Percentiles rank a stretch among this genome's conserved stretches.
Evolutionary conservation across 2,113 vertebrate species (phyloP).

Genomic region (Ammodytes marinus): DNA sequence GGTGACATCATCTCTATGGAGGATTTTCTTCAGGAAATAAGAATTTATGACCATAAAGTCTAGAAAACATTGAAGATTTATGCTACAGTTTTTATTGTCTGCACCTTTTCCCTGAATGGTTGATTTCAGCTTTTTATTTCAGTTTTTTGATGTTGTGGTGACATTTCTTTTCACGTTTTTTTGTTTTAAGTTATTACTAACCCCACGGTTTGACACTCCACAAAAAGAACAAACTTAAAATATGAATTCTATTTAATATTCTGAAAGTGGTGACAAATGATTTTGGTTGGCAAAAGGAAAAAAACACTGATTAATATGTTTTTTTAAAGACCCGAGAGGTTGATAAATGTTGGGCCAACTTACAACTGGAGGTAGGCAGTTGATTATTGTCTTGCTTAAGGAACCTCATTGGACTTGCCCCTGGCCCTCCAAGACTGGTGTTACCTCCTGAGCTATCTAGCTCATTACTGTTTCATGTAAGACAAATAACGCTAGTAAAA

Average conservation of each 20-base stretch:
- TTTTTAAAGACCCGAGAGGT: neutral
- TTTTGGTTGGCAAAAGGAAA: no score
- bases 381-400: no score
- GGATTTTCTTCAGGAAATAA: neutral
- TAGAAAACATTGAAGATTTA: neutral
- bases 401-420: no score
- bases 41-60: neutral
- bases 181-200: conserved; percentile 82
- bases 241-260: neutral
- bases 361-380: no score
- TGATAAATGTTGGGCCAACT: no score
- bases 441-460: no score
- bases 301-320: neutral
- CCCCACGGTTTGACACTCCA: conserved; percentile 74
- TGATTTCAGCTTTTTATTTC: conserved; percentile 62
- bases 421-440: no score
- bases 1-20: neutral
- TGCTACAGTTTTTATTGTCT: neutral
- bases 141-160: conserved; percentile 58
- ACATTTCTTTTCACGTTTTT: conserved; percentile 24
- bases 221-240: conserved; percentile 36
- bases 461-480: neutral
- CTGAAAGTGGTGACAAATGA: neutral
- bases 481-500: neutral
- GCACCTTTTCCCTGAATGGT: conserved; percentile 32